phyloP scores from a whole-genome alignment of 1,140 invertebrate species.

The Bombus breviceps region DNA sequence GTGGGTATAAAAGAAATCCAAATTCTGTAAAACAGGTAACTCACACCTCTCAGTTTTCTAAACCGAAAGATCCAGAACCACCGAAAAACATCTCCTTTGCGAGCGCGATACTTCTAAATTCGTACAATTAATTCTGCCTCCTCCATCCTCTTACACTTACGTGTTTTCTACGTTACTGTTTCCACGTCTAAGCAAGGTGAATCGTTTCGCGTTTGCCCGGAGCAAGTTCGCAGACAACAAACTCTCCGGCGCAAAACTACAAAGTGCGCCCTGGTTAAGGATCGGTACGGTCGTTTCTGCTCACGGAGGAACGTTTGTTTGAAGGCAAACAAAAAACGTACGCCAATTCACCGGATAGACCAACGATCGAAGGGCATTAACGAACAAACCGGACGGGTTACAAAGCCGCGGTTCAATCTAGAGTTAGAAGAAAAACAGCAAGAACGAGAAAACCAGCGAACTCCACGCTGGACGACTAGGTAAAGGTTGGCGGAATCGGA shows the following conservation, averaged over 20 bases:
- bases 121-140: not conserved
- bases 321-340: conserved; percentile 21
- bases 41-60: not conserved
- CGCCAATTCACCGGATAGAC: not conserved
- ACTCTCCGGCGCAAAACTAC: not conserved
- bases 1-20: not conserved
- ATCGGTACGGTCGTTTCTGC: not conserved
- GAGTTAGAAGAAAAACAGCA: not conserved
- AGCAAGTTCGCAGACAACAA: conserved; percentile 11
- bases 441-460: not conserved
- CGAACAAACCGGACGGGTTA: conserved; percentile 22
- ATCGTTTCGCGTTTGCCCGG: not conserved
- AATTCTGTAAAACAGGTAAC: not conserved
- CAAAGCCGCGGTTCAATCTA: conserved; percentile 21
- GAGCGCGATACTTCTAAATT: conserved; percentile 5
- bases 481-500: not conserved
- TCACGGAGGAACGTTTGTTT: not conserved
- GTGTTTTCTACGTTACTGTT: not conserved
- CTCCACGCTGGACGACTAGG: no score
- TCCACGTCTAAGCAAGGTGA: not conserved
- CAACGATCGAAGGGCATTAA: conserved; percentile 34
- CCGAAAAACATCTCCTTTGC: not conserved
- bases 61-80: no score
- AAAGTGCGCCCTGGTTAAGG: not conserved
- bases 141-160: not conserved